A percentile compares a stretch with the other conserved stretches of the same genome.
Evolutionary conservation across 1,140 invertebrate species (phyloP).

Genomic region (Teleogryllus occipitalis): DNA sequence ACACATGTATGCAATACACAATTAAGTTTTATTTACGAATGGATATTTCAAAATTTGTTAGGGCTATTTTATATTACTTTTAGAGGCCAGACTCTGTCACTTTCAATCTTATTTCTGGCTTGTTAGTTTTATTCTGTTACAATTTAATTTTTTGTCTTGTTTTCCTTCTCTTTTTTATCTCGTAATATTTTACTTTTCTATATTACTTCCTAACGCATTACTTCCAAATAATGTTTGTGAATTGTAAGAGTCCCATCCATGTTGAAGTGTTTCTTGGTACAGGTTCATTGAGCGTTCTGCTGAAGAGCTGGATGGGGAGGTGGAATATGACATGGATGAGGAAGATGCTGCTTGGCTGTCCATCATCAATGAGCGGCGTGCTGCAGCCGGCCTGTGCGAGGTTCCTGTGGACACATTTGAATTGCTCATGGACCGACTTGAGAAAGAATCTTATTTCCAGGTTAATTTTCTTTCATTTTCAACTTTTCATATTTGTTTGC

Average conservation of each 20-base stretch:
- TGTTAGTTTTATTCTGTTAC: too few relatives aligned
- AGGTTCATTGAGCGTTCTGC: constrained; percentile 90
- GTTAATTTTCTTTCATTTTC: constrained; percentile 31
- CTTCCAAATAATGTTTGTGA: background rate
- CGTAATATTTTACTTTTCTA: too few relatives aligned
- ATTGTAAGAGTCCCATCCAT: background rate
- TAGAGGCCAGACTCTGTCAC: too few relatives aligned
- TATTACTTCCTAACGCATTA: too few relatives aligned
- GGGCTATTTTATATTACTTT: too few relatives aligned
- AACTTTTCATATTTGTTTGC: too few relatives aligned
- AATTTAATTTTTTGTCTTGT: too few relatives aligned
- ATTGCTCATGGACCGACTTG: constrained; percentile 89
- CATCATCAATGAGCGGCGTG: constrained; percentile 75
- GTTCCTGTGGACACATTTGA: constrained; percentile 86
- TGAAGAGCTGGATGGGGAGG: constrained; percentile 87
- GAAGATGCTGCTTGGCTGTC: constrained; percentile 90
- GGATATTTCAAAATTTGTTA: too few relatives aligned
- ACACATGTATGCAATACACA: too few relatives aligned
- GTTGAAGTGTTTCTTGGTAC: constrained; percentile 25
- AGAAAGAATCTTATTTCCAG: constrained; percentile 96
- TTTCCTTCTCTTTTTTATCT: too few relatives aligned
- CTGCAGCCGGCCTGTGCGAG: constrained; percentile 52
- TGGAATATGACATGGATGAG: constrained; percentile 97
- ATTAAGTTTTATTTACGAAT: too few relatives aligned
- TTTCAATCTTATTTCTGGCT: too few relatives aligned